phyloP scores from a whole-genome alignment of 2,888 invertebrate genomes.

The Aromia moschata region DNA sequence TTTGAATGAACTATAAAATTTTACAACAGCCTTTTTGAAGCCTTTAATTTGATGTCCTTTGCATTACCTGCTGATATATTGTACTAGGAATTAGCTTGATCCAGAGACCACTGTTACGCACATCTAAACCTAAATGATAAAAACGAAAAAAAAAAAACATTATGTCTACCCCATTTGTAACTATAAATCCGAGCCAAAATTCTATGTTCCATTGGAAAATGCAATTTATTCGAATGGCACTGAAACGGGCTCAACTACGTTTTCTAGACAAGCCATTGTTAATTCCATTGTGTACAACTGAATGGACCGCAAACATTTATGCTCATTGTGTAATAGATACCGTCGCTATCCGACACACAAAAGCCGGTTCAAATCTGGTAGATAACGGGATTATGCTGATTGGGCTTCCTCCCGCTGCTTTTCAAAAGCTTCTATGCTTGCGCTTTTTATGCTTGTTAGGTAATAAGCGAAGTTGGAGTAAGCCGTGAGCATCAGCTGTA shows the following conservation, averaged over 20 bases:
- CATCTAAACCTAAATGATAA: no score
- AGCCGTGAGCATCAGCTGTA: no score
- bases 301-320: constrained; percentile 18
- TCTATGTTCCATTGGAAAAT: background rate
- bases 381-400: constrained; percentile 12
- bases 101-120: no score
- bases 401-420: constrained; percentile 1
- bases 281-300: constrained; percentile 11
- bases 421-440: background rate
- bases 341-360: background rate
- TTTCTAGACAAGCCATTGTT: constrained; percentile 26
- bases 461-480: no score
- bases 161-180: no score
- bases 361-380: background rate
- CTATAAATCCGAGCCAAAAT: background rate
- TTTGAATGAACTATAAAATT: no score
- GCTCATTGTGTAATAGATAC: constrained; percentile 15
- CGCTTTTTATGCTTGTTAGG: no score
- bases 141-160: no score
- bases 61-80: no score
- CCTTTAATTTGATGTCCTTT: no score
- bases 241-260: constrained; percentile 11
- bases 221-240: constrained; percentile 4
- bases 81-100: no score
- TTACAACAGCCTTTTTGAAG: no score